Evolutionary conservation across 2,888 invertebrate species (phyloP).

Genomic region (Tenthredo mesomela): DNA sequence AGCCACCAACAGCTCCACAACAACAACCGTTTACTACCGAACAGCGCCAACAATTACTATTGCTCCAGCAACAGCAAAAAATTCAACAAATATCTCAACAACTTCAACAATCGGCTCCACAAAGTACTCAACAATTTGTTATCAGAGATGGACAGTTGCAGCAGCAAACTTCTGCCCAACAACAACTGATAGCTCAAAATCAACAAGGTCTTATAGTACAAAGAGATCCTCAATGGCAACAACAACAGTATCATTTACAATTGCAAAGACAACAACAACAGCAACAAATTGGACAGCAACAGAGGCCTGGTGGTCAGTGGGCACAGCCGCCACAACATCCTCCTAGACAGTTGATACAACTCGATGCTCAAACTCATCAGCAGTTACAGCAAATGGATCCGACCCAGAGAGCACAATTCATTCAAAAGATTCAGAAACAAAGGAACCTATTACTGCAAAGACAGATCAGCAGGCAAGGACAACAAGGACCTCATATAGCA

Average conservation of each 20-base stretch:
- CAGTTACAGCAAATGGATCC: slow-evolving; percentile 91
- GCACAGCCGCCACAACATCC: slow-evolving; percentile 81
- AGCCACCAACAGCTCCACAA: slow-evolving; percentile 77
- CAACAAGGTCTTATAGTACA: slow-evolving; percentile 76
- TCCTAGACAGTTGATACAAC: slow-evolving; percentile 86
- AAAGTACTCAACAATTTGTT: slow-evolving; percentile 74
- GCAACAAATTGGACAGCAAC: slow-evolving; percentile 73
- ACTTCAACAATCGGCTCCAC: slow-evolving; percentile 75
- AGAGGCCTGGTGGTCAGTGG: slow-evolving; percentile 74
- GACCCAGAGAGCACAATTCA: slow-evolving; percentile 88
- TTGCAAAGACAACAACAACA: slow-evolving; percentile 80
- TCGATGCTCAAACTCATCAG: slow-evolving; percentile 91
- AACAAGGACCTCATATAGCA: slow-evolving; percentile 83
- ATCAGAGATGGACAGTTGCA: slow-evolving; percentile 76
- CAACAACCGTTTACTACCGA: slow-evolving; percentile 76
- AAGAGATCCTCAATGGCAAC: slow-evolving; percentile 83
- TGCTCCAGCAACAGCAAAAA: slow-evolving; percentile 80
- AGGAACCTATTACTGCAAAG: slow-evolving; percentile 80
- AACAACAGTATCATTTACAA: slow-evolving; percentile 80
- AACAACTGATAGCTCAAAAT: slow-evolving; percentile 72
- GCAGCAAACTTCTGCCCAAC: slow-evolving; percentile 76
- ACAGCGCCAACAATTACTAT: slow-evolving; percentile 78
- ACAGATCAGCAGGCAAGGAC: slow-evolving; percentile 81
- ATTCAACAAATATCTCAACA: slow-evolving; percentile 79
- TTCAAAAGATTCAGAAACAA: slow-evolving; percentile 87